Evolutionary conservation across 1,140 invertebrate species (phyloP).

Genomic region (Thaumetopoea pityocampa): DNA sequence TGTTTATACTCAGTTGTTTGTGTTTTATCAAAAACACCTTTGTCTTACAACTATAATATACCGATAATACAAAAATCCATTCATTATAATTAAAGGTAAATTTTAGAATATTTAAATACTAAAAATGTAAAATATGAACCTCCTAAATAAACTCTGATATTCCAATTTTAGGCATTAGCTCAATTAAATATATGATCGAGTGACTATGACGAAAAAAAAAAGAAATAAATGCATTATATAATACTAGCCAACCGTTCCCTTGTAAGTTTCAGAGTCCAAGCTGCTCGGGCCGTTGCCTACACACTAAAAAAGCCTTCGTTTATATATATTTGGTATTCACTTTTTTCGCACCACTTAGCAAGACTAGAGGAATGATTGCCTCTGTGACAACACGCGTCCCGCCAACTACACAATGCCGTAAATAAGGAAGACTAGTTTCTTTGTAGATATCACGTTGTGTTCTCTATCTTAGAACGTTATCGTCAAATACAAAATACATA

Average conservation of each 20-base stretch:
- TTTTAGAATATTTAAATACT: conserved; percentile 75
- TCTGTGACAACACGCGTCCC: conserved; percentile 39
- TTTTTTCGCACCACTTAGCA: conserved; percentile 72
- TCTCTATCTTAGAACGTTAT: conserved; percentile 53
- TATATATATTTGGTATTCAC: conserved; percentile 74
- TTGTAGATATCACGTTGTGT: conserved; percentile 64
- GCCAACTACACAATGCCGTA: conserved; percentile 44
- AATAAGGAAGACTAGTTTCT: conserved; percentile 74
- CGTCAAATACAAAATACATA: conserved; percentile 64
- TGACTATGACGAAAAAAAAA: conserved; percentile 70
- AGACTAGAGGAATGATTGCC: conserved; percentile 75
- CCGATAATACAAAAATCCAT: conserved; percentile 75
- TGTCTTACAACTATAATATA: conserved; percentile 70
- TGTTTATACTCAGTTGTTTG: conserved; percentile 65
- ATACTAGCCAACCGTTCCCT: conserved; percentile 69
- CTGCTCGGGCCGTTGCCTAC: conserved; percentile 64
- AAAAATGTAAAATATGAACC: conserved; percentile 75
- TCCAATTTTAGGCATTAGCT: conserved; percentile 74
- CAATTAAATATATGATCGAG: conserved; percentile 73
- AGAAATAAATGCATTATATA: conserved; percentile 75
- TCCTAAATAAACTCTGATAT: conserved; percentile 76
- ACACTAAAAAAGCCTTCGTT: conserved; percentile 69
- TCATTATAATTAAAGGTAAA: conserved; percentile 75
- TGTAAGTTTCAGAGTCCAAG: conserved; percentile 63
- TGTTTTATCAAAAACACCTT: conserved; percentile 69